Evolutionary conservation across 2,113 vertebrate species (phyloP), one percentile per base, ranked within the genome.

Genomic region (Passer montanus): DNA sequence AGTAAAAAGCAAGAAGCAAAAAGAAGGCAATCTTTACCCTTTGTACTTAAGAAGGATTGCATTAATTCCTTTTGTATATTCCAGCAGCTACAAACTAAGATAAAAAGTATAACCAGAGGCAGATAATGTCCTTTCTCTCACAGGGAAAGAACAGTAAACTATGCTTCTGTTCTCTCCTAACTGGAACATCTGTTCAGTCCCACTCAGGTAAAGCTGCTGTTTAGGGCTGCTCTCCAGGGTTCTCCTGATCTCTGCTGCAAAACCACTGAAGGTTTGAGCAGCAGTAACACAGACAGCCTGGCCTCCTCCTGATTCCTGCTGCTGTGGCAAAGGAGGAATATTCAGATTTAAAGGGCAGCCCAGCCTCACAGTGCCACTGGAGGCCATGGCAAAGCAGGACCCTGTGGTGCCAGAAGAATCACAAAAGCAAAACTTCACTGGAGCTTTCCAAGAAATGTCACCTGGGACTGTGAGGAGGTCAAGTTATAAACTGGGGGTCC

Each of bases 1-100:
- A 94, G 39, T n/a, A 23, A 81, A 84, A 95, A 94, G 39, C 37
- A 23, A 81, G 77, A 79, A 24, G 23, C 55, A 47, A 50, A 80
- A 77, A 43, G 4, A 88, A 44, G 24, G 58, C 10, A 15, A n/a
- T 75, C 93, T 93, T 80, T 78, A 62, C 20, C 70, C 46, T 73
- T 80, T 68, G 58, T 75, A 70, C 73, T 87, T 75, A 44, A 88
- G 62, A 67, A 68, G 52, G 37, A 92, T 41, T 86, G 16, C 7
- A 64, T 75, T 87, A 90, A 85, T 63, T 90, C 33, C 21, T 81
- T 76, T 84, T 64, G 46, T 79, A 35, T 41, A 53, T 66, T 67
- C 50, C 59, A 60, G 31, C 22, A 41, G 70, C 49, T 90, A 85
- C 67, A 73, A 87, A 82, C 22, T 55, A 41, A 74, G 82, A 39